phyloP scores from a whole-genome alignment of 2,888 invertebrate genomes.

The Tetranychus truncatus region DNA sequence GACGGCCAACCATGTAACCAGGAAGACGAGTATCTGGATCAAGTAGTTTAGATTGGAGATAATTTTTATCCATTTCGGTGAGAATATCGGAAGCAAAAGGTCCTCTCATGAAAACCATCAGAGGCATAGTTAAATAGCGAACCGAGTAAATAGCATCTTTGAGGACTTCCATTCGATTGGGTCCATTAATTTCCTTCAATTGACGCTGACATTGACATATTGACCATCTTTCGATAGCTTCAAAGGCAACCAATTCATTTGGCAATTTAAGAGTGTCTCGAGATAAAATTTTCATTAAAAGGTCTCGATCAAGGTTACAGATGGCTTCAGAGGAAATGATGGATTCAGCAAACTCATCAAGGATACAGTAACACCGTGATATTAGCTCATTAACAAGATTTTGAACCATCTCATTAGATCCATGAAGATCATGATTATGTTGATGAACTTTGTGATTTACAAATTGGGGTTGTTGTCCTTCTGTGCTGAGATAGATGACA shows the following conservation, averaged over 20 bases:
- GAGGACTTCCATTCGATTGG: constrained; percentile 39
- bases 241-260: constrained; percentile 40
- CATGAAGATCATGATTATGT: background rate
- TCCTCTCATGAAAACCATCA: constrained; percentile 44
- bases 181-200: constrained; percentile 37
- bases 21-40: constrained; percentile 30
- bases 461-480: background rate
- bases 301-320: constrained; percentile 45
- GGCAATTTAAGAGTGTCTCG: constrained; percentile 49
- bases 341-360: constrained; percentile 41
- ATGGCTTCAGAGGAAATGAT: constrained; percentile 41
- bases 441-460: background rate
- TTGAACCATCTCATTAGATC: background rate
- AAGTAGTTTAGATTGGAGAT: constrained; percentile 24
- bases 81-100: constrained; percentile 42
- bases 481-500: background rate
- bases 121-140: constrained; percentile 47
- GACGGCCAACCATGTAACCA: constrained; percentile 4
- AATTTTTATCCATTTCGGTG: constrained; percentile 38
- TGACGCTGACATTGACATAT: constrained; percentile 41
- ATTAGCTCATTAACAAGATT: constrained; percentile 39
- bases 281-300: constrained; percentile 45
- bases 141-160: constrained; percentile 44
- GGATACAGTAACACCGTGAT: constrained; percentile 46
- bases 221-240: constrained; percentile 46